Percentiles rank a stretch among this genome's conserved stretches.
phyloP scores from a whole-genome alignment of 2,888 invertebrate species.

The Drosophila atripex region DNA sequence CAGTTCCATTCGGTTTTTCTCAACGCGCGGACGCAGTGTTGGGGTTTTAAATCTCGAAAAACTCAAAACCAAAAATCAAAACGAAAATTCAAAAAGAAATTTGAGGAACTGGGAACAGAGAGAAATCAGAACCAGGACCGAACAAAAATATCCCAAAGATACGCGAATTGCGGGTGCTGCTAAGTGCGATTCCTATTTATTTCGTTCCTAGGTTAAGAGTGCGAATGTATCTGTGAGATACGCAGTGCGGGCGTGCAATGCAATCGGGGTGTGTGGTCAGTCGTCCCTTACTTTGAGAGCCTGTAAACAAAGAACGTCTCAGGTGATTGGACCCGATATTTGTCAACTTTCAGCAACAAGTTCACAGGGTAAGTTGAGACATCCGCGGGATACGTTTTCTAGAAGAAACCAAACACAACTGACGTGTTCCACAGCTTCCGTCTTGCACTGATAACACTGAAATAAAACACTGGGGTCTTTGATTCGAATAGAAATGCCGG shows the following conservation, averaged over 20 bases:
- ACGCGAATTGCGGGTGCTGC: slow-evolving; percentile 3
- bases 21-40: slow-evolving; percentile 77
- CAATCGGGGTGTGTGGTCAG: slow-evolving; percentile 20
- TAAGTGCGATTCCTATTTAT: neutral
- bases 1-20: slow-evolving; percentile 74
- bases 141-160: slow-evolving; percentile 7
- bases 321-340: slow-evolving; percentile 18
- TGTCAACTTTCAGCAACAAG: slow-evolving; percentile 54
- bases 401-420: slow-evolving; percentile 26
- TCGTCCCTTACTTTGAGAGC: slow-evolving; percentile 4
- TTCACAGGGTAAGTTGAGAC: slow-evolving; percentile 27
- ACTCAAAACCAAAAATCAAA: neutral
- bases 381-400: slow-evolving; percentile 8
- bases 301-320: slow-evolving; percentile 34
- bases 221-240: slow-evolving; percentile 36
- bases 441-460: slow-evolving; percentile 59
- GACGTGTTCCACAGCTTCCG: slow-evolving; percentile 72
- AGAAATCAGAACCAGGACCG: slow-evolving; percentile 13
- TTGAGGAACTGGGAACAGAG: slow-evolving; percentile 19
- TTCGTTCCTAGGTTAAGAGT: slow-evolving; percentile 23
- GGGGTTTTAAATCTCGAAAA: slow-evolving; percentile 21
- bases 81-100: slow-evolving; percentile 33
- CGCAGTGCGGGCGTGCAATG: slow-evolving; percentile 33
- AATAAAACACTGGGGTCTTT: slow-evolving; percentile 6
- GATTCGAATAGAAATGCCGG: slow-evolving; percentile 7